phyloP scores from a whole-genome alignment of 2,797 vertebrate genomes.

The Euthynnus affinis region DNA sequence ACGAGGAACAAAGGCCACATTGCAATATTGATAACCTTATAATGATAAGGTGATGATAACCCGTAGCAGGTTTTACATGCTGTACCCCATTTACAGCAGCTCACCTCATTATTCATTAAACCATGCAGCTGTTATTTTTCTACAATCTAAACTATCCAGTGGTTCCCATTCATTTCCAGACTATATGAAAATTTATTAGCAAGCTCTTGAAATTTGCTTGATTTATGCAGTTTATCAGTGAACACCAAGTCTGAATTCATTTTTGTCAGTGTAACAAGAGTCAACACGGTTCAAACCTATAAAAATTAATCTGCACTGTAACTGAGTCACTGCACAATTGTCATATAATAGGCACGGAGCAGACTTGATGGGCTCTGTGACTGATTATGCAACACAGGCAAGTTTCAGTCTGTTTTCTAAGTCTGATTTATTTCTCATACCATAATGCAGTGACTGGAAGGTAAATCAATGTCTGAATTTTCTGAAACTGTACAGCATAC shows the following conservation, averaged over 20 bases:
- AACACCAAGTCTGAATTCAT: background rate
- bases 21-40: background rate
- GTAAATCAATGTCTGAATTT: background rate
- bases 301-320: background rate
- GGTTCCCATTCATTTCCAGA: background rate
- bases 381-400: background rate
- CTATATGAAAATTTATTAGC: background rate
- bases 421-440: background rate
- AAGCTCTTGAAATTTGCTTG: background rate
- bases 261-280: background rate
- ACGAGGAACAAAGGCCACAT: conserved; percentile 72
- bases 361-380: background rate
- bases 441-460: background rate
- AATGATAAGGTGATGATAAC: background rate
- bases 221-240: background rate
- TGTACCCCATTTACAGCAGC: background rate
- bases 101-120: background rate
- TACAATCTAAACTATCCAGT: no score
- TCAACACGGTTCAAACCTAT: background rate
- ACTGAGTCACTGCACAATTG: background rate
- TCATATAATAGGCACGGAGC: background rate
- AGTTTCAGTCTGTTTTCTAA: background rate
- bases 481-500: background rate
- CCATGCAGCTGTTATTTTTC: background rate
- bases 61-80: background rate